These are phyloP conservation scores for Lycophotia porphyrea DNA, from an alignment of 2,888 invertebrate species.

Conservation along the genomic window DNA sequence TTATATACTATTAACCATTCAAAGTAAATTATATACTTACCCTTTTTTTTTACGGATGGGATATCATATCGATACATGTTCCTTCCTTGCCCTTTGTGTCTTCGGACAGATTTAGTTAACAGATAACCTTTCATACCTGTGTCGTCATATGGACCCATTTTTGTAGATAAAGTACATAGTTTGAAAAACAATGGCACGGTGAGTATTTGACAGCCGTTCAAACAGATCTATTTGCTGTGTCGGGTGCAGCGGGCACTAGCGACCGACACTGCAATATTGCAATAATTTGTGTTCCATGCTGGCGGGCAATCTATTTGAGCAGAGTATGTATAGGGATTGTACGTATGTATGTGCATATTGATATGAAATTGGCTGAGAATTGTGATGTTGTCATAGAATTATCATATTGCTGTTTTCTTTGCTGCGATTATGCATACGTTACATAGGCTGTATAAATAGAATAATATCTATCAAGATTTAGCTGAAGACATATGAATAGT, in stretches of 20 bases:
- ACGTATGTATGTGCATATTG: constrained; percentile 4
- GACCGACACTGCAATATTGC: constrained; percentile 69
- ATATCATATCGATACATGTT: too few species aligned
- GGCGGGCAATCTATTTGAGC: constrained; percentile 27
- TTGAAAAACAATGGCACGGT: constrained; percentile 24
- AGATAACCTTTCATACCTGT: not conserved
- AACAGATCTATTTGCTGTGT: constrained; percentile 51
- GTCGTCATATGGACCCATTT: not conserved
- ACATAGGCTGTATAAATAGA: not conserved
- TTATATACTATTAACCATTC: too few species aligned
- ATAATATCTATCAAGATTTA: constrained; percentile 17
- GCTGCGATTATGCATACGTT: constrained; percentile 22
- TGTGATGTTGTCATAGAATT: constrained; percentile 26
- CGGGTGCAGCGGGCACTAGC: constrained; percentile 24
- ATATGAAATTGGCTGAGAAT: constrained; percentile 17
- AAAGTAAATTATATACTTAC: too few species aligned
- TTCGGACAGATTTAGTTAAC: not conserved
- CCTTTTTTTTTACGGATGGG: too few species aligned
- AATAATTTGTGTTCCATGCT: constrained; percentile 69
- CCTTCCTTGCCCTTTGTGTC: too few species aligned
- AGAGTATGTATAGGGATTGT: not conserved
- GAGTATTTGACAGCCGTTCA: constrained; percentile 39
- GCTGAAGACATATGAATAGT: not conserved
- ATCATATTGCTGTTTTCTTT: constrained; percentile 32
- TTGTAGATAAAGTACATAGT: constrained; percentile 24